These are phyloP conservation scores for Epizoanthus rinbou DNA, from an alignment of 92 coral and sea anemone genomes.

Conservation along the genomic window DNA sequence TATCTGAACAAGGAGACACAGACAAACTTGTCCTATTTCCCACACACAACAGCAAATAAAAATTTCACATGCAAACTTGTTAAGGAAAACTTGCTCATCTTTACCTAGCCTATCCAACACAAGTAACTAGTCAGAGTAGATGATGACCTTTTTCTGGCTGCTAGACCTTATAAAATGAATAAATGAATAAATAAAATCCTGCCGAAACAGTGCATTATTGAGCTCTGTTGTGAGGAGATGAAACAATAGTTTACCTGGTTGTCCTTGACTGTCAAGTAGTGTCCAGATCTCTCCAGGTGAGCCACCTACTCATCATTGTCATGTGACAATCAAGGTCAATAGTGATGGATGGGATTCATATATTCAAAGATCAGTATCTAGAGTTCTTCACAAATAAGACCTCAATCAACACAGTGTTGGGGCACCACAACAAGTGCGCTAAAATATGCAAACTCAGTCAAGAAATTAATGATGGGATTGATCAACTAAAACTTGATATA, in stretches of 20 bases:
- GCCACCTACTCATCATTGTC: conserved; percentile 95
- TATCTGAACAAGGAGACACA: no score
- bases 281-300: conserved; percentile 99
- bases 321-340: conserved; percentile 70
- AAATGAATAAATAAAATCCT: no score
- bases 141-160: no score
- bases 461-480: no score
- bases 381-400: conserved; percentile 86
- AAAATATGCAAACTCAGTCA: neutral
- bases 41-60: no score
- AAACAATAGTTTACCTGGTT: conserved; percentile 87
- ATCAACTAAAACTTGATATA: no score
- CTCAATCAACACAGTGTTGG: conserved; percentile 46
- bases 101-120: no score
- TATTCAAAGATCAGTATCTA: conserved; percentile 98
- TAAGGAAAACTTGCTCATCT: no score
- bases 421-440: conserved; percentile 6
- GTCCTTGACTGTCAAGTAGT: conserved; percentile 99
- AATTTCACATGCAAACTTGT: no score
- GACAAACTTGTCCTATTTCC: no score
- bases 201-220: neutral
- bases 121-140: no score
- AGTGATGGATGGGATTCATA: conserved; percentile 85
- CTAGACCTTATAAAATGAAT: no score
- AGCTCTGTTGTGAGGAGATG: neutral